Base-by-base conservation (phyloP, 2,797 vertebrate species). In the Sebastes nivosus region DNA sequence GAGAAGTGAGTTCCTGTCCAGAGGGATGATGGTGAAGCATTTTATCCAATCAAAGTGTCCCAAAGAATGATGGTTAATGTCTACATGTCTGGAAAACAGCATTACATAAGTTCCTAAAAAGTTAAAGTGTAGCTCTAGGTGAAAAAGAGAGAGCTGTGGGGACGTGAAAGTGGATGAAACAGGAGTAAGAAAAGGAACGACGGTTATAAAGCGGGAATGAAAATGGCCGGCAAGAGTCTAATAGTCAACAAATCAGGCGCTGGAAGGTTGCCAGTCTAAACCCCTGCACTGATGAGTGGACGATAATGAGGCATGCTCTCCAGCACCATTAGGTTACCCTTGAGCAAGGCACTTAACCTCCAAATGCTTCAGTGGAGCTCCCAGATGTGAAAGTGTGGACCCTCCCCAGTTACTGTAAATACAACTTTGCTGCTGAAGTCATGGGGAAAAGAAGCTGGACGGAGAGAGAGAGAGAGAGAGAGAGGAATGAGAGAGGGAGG, bases 301-400 rank as follows among this genome's bases (percentile, higher is more conserved):
- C 2, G 14, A 34, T 77, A 82, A 88, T 90, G 61, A 83, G 57
- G 79, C 73, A n/a, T 68, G 29, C 72, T 80, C 52, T 42, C 34
- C 29, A 29, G 57, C 65, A 60, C 42, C 54, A 27, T 81, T 81
- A 34, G 50, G 16, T 70, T 79, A 57, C 80, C 73, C 69, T 77
- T 80, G 82, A 83, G 77, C 80, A 82, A 87, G 72, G 79, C 82
- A 77, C 76, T 89, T 85, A 78, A 88, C 79, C 81, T 87, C 74
- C 24, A 59, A 72, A 80, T 79, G 76, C 76, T 75, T 79, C 67
- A 80, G 67, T 30, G 64, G 72, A 70, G 73, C 75, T 82, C 54
- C 77, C 72, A 83, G 67, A 84, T 80, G 80, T 82, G 75, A 75
- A 66, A 64, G 57, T 8, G 12, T 38, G 75, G 63, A 66, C 29